Evolutionary conservation across 2,888 invertebrate genomes (phyloP), one percentile per base, ranked within the genome.

Genomic region (Onchidella celtica): DNA sequence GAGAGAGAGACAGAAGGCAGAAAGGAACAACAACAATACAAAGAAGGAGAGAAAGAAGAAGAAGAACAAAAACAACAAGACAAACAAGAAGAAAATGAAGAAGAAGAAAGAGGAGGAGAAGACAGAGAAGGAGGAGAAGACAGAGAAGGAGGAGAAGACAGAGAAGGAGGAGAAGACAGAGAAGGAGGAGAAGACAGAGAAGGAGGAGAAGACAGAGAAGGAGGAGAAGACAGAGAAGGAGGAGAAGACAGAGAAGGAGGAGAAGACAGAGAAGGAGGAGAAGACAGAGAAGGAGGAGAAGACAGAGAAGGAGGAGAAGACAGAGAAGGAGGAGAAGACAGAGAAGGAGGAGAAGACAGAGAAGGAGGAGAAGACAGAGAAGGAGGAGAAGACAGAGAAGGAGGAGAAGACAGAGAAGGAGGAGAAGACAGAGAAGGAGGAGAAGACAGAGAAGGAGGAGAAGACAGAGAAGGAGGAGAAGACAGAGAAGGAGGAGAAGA

Each of bases 401-500:
- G 24, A 63, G 63, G 24, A 63, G 14, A 63, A 63, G 59, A 59
- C 21, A 34, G 36, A 69, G 55, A 59, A 24, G 34, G 32, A 59
- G 34, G 24, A 21, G n/a, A n/a, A 57, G 61, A 59, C n/a, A 59
- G 59, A 74, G 61, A 59, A 24, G 34, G 59, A 74, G 61, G 36
- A 24, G 24, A 24, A 74, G 74, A 74, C n/a, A 32, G 34, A 74
- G 74, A 74, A 24, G 24, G 34, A 74, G 74, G 61, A 21, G 24
- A 24, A 74, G 59, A 74, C n/a, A 32, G 34, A 74, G 59, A 74
- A 6, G 24, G 34, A 74, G 59, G 61, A 34, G 34, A 29, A 47
- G 73, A 73, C 14, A 57, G 57, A 57, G 73, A 73, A 32, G 32
- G 57, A 73, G n/a, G n/a, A n/a, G n/a, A n/a, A n/a, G n/a, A n/a